A percentile compares a stretch with the other conserved stretches of the same genome.
Evolutionary conservation across 1,140 invertebrate species (phyloP).

Genomic region (Apocrypta bakeri): DNA sequence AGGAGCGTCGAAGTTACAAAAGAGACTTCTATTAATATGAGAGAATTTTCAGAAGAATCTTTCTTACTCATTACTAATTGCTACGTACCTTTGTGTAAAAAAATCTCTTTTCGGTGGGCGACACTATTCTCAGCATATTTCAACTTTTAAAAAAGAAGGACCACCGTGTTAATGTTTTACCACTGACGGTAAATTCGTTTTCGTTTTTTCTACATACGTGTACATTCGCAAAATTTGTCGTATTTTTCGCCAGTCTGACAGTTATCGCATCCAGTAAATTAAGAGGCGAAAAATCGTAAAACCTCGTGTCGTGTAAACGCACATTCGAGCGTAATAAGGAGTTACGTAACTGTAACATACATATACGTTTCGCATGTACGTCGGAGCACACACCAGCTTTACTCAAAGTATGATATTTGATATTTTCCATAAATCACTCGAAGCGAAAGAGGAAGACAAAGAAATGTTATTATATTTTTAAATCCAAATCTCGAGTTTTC

Average conservation of each 20-base stretch:
- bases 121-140: not conserved
- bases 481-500: not conserved
- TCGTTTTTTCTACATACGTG: not conserved
- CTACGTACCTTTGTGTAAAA: too few species aligned
- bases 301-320: slow-evolving; percentile 3
- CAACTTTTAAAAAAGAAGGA: not conserved
- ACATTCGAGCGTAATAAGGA: slow-evolving; percentile 37
- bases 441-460: not conserved
- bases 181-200: slow-evolving; percentile 23
- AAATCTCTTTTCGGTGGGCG: not conserved
- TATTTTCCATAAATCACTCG: slow-evolving; percentile 19
- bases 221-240: slow-evolving; percentile 11
- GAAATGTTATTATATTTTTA: too few species aligned
- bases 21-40: too few species aligned
- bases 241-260: slow-evolving; percentile 34
- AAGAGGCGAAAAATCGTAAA: slow-evolving; percentile 46
- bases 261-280: slow-evolving; percentile 45
- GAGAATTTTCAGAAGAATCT: too few species aligned
- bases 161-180: not conserved
- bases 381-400: too few species aligned
- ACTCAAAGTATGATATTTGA: slow-evolving; percentile 38
- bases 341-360: slow-evolving; percentile 34
- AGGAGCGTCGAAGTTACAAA: not conserved
- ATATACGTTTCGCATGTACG: too few species aligned
- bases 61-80: not conserved